Percentiles rank a stretch among this genome's conserved stretches.
phyloP scores from a whole-genome alignment of 2,113 vertebrate species.

The Neodon shergylaensis region DNA sequence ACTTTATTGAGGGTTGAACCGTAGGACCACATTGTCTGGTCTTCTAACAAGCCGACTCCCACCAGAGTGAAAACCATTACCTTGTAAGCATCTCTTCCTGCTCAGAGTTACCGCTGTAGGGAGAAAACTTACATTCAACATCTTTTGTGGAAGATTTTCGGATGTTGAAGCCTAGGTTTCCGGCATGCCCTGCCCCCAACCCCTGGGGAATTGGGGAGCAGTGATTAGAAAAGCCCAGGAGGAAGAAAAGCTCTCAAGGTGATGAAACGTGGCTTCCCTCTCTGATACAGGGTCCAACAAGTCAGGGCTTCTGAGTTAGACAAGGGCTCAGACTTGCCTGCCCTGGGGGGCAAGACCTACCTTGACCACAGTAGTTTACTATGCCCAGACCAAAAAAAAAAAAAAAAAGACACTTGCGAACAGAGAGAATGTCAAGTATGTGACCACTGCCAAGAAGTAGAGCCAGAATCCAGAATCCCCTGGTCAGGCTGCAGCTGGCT shows the following conservation, averaged over 20 bases:
- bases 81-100: background rate
- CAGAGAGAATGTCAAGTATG: constrained; percentile 26
- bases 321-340: constrained; percentile 59
- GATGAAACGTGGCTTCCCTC: constrained; percentile 20
- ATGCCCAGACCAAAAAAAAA: background rate
- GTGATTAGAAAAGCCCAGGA: background rate
- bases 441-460: constrained; percentile 61
- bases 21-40: background rate
- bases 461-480: constrained; percentile 47
- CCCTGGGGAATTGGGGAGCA: background rate
- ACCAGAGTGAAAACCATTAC: background rate
- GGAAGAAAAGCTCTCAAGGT: background rate
- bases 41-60: background rate
- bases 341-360: background rate
- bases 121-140: background rate
- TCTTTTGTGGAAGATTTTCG: background rate
- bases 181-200: background rate
- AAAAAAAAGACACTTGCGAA: constrained; percentile 61
- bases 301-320: constrained; percentile 59
- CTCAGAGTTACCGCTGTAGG: too few species aligned
- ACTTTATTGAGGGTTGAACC: background rate
- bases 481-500: background rate
- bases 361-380: background rate
- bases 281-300: constrained; percentile 19
- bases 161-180: background rate